Evolutionary conservation across 2,888 invertebrate species (phyloP), one percentile per base, ranked within the genome.

Genomic region (Heteropelma amictum): DNA sequence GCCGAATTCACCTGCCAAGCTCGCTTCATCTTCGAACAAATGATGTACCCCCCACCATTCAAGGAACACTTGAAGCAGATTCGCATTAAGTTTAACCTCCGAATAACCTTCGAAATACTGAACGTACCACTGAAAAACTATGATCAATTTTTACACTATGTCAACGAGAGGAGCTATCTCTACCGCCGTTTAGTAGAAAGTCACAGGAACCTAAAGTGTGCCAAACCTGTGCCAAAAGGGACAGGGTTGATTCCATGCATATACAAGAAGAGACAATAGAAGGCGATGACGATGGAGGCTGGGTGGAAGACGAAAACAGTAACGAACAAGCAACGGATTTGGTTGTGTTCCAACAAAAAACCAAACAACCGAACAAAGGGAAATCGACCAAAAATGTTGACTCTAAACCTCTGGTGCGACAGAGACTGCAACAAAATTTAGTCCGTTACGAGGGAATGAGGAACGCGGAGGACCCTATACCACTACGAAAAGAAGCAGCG

Each of bases 1-100:
- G 71, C 77, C 1, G 68, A 77, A 53, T 77, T 70, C 5, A 68
- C 77, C 5, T 68, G 56, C 28, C 64, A 68, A 23, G 74, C 71
- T 0, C 67, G 77, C n/a, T 21, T 77, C 4, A 49, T 77, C 12
- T 71, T 73, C 19, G 72, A 76, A 17, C 63, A 64, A 28, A 72
- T 76, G 69, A 30, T 28, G 10, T 23, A 49, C 2, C 71, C 71
- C 0, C 71, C 73, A 6, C 10, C 12, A 1, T 74, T 74, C 33
- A 38, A 40, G 53, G 42, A 70, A 45, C 77, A 74, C 23, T 45
- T 77, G 0, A 47, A 30, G 5, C 72, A 77, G 33, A 74, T 77
- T 6, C 7, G 71, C 1, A 38, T 49, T 1, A 77, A 77, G 45
- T 71, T 67, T n/a, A 77, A 64, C 38, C 72, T 72, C 4, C 64